Base-by-base conservation (phyloP, 2,113 vertebrate species). In the Pterocles burchelli region DNA sequence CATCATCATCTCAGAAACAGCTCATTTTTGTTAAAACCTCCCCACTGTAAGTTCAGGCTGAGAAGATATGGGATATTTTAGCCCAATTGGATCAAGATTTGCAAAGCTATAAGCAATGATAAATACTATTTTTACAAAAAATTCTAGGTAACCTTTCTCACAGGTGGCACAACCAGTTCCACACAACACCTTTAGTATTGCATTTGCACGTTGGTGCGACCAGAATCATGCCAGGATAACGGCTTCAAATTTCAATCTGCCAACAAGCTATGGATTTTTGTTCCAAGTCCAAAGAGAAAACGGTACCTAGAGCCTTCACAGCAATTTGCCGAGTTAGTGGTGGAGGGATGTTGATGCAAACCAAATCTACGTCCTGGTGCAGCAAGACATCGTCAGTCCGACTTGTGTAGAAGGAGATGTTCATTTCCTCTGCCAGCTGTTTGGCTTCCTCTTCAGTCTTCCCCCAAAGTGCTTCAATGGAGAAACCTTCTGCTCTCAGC, bases 291-390 rank as follows among this genome's bases (percentile, higher is more conserved):
- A 70, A 81, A 61, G 31, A 63, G 1, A 66, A 74, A 83, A 75
- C 41, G 89, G 93, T 98, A 99, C 99, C 99, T 97, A 99, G 96
- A 91, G 99, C 99, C 97, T 99, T 99, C 85, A 99, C 99, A 41
- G 99, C 99, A 77, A 99, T 99, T 63, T 99, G 99, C 29, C 99
- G 98, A 1, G 99, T 99, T 68, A 99, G 98, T 0, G 99, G 99
- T 8, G 99, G 99, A 6, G 99, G 99, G 79, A 99, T 99, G 82
- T 98, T 98, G 98, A 99, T 99, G 98, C 99, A 99, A 92, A 99
- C 99, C 68, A 99, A 98, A 95, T 99, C 99, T 7, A 99, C 99
- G 1, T 99, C 99, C 96, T 99, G 99, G 94, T 99, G 99, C 85
- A 99, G 98, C 89, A 99, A 92, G 67, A 99, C 98, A 4, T 99